phyloP scores from a whole-genome alignment of 2,888 invertebrate genomes.

The Ganaspis brasiliensis region DNA sequence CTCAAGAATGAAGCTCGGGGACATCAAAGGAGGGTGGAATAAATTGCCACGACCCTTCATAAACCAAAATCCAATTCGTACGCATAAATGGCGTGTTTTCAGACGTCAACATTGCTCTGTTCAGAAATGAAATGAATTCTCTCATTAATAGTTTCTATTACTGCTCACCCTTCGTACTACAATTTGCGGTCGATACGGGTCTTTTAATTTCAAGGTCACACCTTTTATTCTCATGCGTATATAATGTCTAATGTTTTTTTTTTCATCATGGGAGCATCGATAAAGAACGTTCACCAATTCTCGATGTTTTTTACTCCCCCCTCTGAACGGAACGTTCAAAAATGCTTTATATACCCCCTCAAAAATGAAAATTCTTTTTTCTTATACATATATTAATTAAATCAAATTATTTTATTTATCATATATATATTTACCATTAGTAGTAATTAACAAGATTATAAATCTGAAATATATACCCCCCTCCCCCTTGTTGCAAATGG shows the following conservation, averaged over 20 bases:
- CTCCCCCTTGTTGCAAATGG: too few relatives aligned
- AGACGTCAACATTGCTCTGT: constrained; percentile 32
- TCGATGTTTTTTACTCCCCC: too few relatives aligned
- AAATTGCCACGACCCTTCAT: constrained; percentile 29
- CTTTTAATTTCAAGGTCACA: constrained; percentile 34
- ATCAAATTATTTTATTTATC: too few relatives aligned
- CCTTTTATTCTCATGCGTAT: constrained; percentile 9
- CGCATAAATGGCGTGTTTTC: constrained; percentile 34
- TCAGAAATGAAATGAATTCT: constrained; percentile 39
- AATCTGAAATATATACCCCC: too few relatives aligned
- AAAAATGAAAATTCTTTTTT: too few relatives aligned
- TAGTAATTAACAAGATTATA: too few relatives aligned
- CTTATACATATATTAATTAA: too few relatives aligned
- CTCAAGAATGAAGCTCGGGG: constrained; percentile 23
- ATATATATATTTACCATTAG: too few relatives aligned
- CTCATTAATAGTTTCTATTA: constrained; percentile 30
- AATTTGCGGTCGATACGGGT: constrained; percentile 37
- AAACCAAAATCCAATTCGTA: constrained; percentile 33
- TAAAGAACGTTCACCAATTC: too few relatives aligned
- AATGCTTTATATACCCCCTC: too few relatives aligned
- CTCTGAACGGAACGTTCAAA: too few relatives aligned
- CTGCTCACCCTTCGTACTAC: constrained; percentile 4
- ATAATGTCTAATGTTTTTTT: background rate
- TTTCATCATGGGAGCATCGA: too few relatives aligned
- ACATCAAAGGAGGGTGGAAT: constrained; percentile 39